Base-by-base conservation (phyloP, 2,113 vertebrate species). In the Calonectris borealis region DNA sequence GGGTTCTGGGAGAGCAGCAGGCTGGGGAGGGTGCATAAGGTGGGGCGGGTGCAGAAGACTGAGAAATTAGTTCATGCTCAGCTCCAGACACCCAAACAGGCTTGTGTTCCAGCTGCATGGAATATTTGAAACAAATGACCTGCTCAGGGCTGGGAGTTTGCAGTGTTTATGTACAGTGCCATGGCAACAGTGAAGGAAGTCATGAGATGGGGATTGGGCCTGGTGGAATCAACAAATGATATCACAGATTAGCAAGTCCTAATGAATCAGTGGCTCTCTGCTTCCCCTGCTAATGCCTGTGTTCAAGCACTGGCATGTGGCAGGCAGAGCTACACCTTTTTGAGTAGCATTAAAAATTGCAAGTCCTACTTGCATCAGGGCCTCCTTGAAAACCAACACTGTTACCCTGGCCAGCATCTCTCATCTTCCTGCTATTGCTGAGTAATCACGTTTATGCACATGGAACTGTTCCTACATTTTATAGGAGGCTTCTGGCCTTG, bases 61-160 rank as follows among this genome's bases (percentile, higher is more conserved):
- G 94, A 94, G 97, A 96, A 97, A 98, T 98, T 97, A 97, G 98
- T 98, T 96, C 97, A 95, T 96, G 96, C 97, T 97, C 60, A 5
- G 91, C 96, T 95, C 98, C 98, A 98, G 98, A 98, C 98, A 98
- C 98, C 98, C 98, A 98, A 98, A 98, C 98, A 98, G 97, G 92
- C 95, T 97, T 44, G 94, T 54, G 96, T 98, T 98, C 98, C 98
- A 98, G 98, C 98, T 98, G 97, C 97, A 97, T 97, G 97, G 97
- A 98, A 98, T 98, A 98, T 98, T 98, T 98, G 98, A 98, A 98
- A 97, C 97, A 97, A 98, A 98, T 96, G 98, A 97, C 90, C 97
- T 97, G 97, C 95, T 88, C 69, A 2, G 90, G 66, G 96, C 96
- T 94, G 97, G 96, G 97, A 96, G 96, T 83, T 94, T 86, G 96